Evolutionary conservation across 1,140 invertebrate genomes (phyloP), one percentile per base, ranked within the genome.

Genomic region (Diorhabda sublineata): DNA sequence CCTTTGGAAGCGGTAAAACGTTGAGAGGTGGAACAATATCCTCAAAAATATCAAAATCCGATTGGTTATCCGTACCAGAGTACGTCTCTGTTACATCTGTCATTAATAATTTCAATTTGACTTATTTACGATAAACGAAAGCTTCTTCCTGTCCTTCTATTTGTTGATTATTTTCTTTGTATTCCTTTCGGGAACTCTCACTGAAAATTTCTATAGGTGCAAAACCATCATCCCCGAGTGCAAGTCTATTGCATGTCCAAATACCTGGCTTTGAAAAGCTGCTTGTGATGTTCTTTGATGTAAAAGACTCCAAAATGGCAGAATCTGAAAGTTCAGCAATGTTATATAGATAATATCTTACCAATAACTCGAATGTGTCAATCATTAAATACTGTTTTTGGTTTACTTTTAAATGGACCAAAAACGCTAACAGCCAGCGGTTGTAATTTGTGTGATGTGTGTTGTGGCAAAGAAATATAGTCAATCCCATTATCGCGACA

Each of bases 381-480:
- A 56, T 75, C 73, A 69, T 78, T 74, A 64, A 70, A 69, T 5
- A 75, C 75, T 80, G 81, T 63, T 75, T 76, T 85, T 84, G 79
- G 70, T 70, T 73, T 77, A 5, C 56, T 58, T 62, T 74, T 81
- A 42, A 81, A 72, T 7, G 79, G 80, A 56, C 71, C 74, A 72
- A 78, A 79, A 45, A 80, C 70, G 4, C 62, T 64, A 5, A 77
- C 75, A 70, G 82, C 80, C n/a, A 82, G 68, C 3, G 80, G 80
- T 69, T 83, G 81, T 43, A 83, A 61, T 68, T 76, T 74, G 68
- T 83, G 82, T 26, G 77, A 78, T 66, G 71, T 75, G 66, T 81
- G 79, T 57, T 80, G 77, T 6, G 65, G 78, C 69, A 79, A 73
- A 44, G 74, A 78, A n/a, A 81, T 59, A 26, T 80, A 66, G 45